Evolutionary conservation across 1,140 invertebrate genomes (phyloP).

Genomic region (Episyrphus balteatus): DNA sequence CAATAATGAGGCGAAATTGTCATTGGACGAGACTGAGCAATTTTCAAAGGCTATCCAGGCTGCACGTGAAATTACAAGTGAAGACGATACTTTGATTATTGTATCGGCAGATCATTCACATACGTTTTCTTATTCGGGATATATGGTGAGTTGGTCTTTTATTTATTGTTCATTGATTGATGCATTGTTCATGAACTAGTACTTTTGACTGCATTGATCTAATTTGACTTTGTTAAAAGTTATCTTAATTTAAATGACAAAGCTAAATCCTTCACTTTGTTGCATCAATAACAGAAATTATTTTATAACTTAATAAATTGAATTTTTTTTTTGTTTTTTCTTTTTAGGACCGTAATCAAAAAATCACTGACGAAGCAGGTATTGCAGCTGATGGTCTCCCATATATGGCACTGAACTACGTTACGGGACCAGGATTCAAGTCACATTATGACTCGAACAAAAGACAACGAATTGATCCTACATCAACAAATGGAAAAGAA

Average conservation of each 20-base stretch:
- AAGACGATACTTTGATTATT: constrained; percentile 51
- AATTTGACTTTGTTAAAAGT: background rate
- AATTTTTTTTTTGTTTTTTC: background rate
- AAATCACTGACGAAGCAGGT: background rate
- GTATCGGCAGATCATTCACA: constrained; percentile 62
- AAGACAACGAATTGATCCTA: constrained; percentile 23
- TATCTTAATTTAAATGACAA: too few species aligned
- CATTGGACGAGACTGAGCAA: constrained; percentile 53
- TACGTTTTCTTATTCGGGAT: constrained; percentile 51
- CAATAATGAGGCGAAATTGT: constrained; percentile 52
- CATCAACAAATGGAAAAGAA: constrained; percentile 2
- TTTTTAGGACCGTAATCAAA: too few species aligned
- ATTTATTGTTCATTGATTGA: constrained; percentile 9
- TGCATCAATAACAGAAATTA: too few species aligned
- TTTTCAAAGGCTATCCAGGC: constrained; percentile 45
- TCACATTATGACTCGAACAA: constrained; percentile 21
- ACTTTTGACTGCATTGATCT: background rate
- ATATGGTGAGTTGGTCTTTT: constrained; percentile 36
- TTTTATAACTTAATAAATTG: background rate
- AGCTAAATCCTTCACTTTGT: too few species aligned
- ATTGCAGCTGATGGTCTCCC: constrained; percentile 39
- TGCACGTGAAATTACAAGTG: constrained; percentile 41
- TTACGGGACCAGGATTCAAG: constrained; percentile 51
- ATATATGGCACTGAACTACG: constrained; percentile 60
- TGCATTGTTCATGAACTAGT: background rate